Conservation (phyloP, 2,113 vertebrate species). For the Notarius quadriscutis region DNA sequence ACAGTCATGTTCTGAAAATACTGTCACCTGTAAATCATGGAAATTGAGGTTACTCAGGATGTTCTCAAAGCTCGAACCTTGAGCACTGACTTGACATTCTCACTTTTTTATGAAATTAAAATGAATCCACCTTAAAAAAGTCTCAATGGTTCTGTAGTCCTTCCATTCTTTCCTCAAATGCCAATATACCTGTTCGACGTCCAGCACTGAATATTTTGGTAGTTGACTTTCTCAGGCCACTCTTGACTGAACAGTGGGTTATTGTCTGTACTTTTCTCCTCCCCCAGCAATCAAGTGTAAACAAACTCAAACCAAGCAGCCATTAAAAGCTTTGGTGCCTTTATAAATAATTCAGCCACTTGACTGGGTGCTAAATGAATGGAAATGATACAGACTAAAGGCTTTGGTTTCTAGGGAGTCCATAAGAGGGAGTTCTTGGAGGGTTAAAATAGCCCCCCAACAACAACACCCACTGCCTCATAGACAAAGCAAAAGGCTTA, state of each 20-base stretch:
- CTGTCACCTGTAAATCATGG: constrained; percentile 2
- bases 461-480: constrained; percentile 69
- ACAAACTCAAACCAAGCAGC: constrained; percentile 67
- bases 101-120: neutral
- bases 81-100: neutral
- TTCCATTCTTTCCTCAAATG: constrained; percentile 47
- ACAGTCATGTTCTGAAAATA: neutral
- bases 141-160: neutral
- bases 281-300: constrained; percentile 64
- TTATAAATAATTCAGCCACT: constrained; percentile 77
- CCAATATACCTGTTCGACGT: constrained; percentile 60
- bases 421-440: constrained; percentile 63
- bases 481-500: constrained; percentile 53
- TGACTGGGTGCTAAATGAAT: constrained; percentile 65
- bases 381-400: constrained; percentile 64
- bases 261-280: constrained; percentile 63
- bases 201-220: constrained; percentile 14
- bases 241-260: constrained; percentile 67
- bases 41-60: neutral
- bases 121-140: constrained; percentile 1
- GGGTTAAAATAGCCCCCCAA: constrained; percentile 69
- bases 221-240: constrained; percentile 61
- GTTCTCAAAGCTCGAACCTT: neutral
- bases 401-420: constrained; percentile 61
- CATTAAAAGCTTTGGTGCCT: constrained; percentile 65